Evolutionary conservation across 1,140 invertebrate species (phyloP), one percentile per base, ranked within the genome.

Genomic region (Eufriesea mexicana): DNA sequence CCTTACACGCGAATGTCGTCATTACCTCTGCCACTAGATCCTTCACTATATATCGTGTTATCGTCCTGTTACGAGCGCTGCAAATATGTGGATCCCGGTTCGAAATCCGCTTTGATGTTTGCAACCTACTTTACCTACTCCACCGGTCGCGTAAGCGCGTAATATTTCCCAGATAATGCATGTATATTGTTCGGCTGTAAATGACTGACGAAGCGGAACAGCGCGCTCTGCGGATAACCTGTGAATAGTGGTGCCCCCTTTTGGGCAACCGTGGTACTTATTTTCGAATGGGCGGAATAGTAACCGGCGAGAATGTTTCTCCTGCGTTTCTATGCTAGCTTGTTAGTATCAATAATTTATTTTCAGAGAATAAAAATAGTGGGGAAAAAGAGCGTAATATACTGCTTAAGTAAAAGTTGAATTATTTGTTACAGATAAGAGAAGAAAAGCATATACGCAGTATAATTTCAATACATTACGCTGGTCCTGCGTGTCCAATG

Each of bases 81-180:
- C 42, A 55, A 77, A 77, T 49, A 57, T 49, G 45, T 10, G n/a
- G 10, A 16, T 5, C 28, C 7, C 59, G 9, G 49, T 66, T 42
- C 75, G 47, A 64, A 57, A 68, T 71, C 42, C 47, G 54, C 77
- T 79, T 61, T 10, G 42, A 20, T 25, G 77, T 66, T 71, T 79
- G 61, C 67, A 23, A 51, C 55, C 67, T 35, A 47, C 67, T 79
- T 68, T 35, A 25, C 18, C 67, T 35, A 47, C 67, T 79, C 59
- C 23, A 25, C 18, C 42, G 9, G 62, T 12, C 16, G 42, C 8
- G 16, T 10, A 54, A 42, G 61, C 47, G 18, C 25, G 62, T 10
- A 23, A 61, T 49, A 55, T 77, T 54, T 67, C 62, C 49, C 28
- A 42, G 45, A 42, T 70, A 79, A 79, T 35, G 25, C 42, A 20